Evolutionary conservation across 2,797 vertebrate species (phyloP), one percentile per base, ranked within the genome.

Genomic region (Babyrousa celebensis): DNA sequence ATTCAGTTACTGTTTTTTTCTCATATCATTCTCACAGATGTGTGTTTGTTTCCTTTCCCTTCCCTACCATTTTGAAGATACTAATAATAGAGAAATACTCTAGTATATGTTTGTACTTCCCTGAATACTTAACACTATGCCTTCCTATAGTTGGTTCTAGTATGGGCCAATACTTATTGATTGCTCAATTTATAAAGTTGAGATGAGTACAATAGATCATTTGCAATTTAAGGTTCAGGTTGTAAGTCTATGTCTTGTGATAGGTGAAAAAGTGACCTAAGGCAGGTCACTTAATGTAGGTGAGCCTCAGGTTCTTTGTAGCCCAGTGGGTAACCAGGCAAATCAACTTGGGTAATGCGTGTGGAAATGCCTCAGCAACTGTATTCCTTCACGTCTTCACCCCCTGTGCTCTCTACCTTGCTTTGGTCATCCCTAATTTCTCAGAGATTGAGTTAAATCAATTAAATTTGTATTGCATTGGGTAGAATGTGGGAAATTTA

Each of bases 401-500:
- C 82, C 40, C 85, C 21, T 63, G 29, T 67, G 85, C 29, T 25
- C 97, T 97, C 95, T 71, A 25, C 9, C 20, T 67, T 15, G 43
- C 48, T 96, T 95, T 97, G 56, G 52, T 93, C 88, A 87, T 63
- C 74, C 85, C 82, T 97, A 96, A 95, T 96, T 97, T 96, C 79
- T 96, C 0, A 0, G 78, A 86, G 7, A 58, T 60, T 48, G 36
- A 52, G 40, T 79, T 96, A 97, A 97, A 97, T 97, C 93, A 95
- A 88, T 96, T 86, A 72, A 96, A 95, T 96, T 93, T 84, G 80
- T 17, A 93, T 80, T 95, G 23, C 96, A 97, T 98, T 89, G 92
- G 97, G 92, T 95, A 94, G 89, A 97, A 89, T 80, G 79, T 48
- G 36, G 72, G 68, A 95, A 70, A 97, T 98, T 97, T 97, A 95